phyloP scores from a whole-genome alignment of 2,113 vertebrate species.

The Aepyceros melampus region DNA sequence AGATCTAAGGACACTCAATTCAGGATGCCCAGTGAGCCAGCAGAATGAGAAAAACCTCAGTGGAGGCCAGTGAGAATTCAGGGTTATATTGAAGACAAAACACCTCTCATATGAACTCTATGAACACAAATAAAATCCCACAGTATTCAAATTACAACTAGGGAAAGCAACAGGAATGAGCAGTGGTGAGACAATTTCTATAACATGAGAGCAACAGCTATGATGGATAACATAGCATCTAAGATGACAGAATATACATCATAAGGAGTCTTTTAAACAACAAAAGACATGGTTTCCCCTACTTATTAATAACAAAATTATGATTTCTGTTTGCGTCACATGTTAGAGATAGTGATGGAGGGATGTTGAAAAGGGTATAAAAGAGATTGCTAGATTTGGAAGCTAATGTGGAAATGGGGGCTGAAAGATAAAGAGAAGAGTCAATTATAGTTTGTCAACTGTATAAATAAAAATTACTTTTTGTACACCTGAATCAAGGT shows the following conservation, averaged over 20 bases:
- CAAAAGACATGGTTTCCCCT: neutral
- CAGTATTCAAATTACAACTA: neutral
- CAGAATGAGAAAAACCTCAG: neutral
- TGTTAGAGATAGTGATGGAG: neutral
- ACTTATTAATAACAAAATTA: neutral
- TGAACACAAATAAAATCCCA: neutral
- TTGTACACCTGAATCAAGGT: neutral
- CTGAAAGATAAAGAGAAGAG: neutral
- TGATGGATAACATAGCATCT: neutral
- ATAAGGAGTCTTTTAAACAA: neutral
- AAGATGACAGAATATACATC: neutral
- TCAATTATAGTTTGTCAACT: neutral
- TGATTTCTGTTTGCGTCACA: neutral
- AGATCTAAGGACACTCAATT: neutral
- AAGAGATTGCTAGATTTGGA: neutral
- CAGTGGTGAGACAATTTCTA: neutral
- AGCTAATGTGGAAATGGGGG: neutral
- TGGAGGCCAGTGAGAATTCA: neutral
- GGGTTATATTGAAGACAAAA: neutral
- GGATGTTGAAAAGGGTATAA: neutral
- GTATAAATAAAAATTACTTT: conserved; percentile 7
- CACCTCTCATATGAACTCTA: neutral
- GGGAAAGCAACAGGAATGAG: neutral
- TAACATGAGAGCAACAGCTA: neutral
- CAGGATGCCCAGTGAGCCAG: neutral